Evolutionary conservation across 2,797 vertebrate species (phyloP).

Genomic region (Limnodromus scolopaceus): DNA sequence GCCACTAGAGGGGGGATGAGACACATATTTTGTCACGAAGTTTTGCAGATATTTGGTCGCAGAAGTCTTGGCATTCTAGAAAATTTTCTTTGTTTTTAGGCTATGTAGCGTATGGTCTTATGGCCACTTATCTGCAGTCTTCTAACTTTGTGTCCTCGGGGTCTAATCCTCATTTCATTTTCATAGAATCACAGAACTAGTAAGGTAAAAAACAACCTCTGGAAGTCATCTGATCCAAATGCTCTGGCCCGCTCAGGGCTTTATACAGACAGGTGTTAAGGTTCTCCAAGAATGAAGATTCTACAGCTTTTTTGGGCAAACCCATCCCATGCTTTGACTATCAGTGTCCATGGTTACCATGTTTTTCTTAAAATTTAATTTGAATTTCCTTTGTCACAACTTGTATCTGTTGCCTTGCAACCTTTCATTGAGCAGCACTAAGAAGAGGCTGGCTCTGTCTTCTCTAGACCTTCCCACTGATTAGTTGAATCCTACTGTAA

Average conservation of each 20-base stretch:
- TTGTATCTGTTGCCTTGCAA: background rate
- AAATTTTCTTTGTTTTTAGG: background rate
- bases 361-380: background rate
- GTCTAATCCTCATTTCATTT: background rate
- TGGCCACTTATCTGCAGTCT: background rate
- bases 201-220: background rate
- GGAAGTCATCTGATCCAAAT: background rate
- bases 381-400: background rate
- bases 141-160: background rate
- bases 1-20: constrained; percentile 65
- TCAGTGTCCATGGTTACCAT: rapidly evolving
- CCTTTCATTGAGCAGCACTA: background rate
- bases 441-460: background rate
- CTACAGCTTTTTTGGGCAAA: background rate
- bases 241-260: background rate
- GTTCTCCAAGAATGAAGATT: background rate
- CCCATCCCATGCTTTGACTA: rapidly evolving
- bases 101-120: background rate
- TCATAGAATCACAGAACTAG: background rate
- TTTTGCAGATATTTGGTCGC: background rate
- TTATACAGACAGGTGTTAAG: background rate
- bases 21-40: background rate
- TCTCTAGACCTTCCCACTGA: background rate
- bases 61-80: background rate
- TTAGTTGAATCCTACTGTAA: background rate